These are phyloP conservation scores for Lepetodrilus schrolli DNA, from an alignment of 2,888 invertebrate genomes.

Conservation along the genomic window DNA sequence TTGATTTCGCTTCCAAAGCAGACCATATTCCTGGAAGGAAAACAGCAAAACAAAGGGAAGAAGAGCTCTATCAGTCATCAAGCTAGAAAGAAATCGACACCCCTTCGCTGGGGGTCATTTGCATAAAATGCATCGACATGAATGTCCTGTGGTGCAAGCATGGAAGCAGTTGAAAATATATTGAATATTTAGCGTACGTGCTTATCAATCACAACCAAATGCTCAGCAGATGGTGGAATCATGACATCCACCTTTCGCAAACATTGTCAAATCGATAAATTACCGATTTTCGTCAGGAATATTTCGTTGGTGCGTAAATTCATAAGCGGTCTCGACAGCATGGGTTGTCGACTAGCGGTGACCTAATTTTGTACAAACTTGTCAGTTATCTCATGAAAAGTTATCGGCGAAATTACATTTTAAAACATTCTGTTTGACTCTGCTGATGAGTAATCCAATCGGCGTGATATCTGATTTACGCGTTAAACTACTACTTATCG, in stretches of 20 bases:
- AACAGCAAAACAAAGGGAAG: slow-evolving; percentile 18
- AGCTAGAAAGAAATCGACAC: slow-evolving; percentile 42
- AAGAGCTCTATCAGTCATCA: slow-evolving; percentile 17
- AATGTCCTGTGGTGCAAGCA: slow-evolving; percentile 22
- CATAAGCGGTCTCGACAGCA: slow-evolving; percentile 8
- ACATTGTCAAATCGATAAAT: slow-evolving; percentile 16
- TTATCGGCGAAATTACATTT: background rate
- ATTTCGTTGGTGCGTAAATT: slow-evolving; percentile 8
- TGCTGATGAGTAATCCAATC: background rate
- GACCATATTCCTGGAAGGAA: too few relatives aligned
- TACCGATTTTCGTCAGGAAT: background rate
- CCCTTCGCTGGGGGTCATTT: slow-evolving; percentile 55
- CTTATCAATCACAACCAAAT: background rate
- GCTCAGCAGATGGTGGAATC: slow-evolving; percentile 20
- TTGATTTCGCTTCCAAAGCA: too few relatives aligned
- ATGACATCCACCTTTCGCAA: slow-evolving; percentile 6
- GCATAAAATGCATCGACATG: slow-evolving; percentile 47
- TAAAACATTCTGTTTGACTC: background rate
- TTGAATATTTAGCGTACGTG: slow-evolving; percentile 3
- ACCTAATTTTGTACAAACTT: slow-evolving; percentile 23
- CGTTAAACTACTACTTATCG: slow-evolving; percentile 5
- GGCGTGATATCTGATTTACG: background rate
- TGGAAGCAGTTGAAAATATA: background rate
- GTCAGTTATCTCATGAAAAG: slow-evolving; percentile 18
- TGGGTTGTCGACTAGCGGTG: slow-evolving; percentile 12